A percentile compares a stretch with the other conserved stretches of the same genome.
These are phyloP conservation scores for Ruditapes philippinarum DNA, from an alignment of 1,140 invertebrate species.

Conservation along the genomic window DNA sequence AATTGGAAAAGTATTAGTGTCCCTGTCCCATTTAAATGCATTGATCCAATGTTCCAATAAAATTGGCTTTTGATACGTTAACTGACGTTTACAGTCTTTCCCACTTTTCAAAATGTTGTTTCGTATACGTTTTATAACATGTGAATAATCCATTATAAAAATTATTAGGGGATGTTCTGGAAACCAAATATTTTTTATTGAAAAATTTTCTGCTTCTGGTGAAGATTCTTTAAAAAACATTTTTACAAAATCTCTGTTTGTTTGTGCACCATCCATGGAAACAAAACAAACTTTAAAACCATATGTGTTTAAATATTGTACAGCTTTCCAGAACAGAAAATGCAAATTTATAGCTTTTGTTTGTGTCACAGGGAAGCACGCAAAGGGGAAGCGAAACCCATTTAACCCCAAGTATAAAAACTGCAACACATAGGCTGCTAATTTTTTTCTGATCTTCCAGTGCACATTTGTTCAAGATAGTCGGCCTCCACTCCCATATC, in stretches of 20 bases:
- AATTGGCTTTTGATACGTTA: background rate
- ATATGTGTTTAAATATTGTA: conserved; percentile 6
- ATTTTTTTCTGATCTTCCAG: background rate
- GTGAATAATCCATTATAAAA: conserved; percentile 52
- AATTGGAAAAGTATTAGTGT: conserved; percentile 42
- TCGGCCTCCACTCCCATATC: conserved; percentile 1
- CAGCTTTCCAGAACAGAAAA: conserved; percentile 25
- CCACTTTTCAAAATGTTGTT: conserved; percentile 62
- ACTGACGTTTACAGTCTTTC: conserved; percentile 25
- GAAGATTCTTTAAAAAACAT: conserved; percentile 22
- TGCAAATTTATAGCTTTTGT: background rate
- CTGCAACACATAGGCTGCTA: conserved; percentile 42
- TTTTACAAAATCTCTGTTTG: conserved; percentile 46
- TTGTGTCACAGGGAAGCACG: conserved; percentile 26
- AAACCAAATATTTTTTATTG: background rate
- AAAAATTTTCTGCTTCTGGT: background rate
- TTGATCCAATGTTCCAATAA: conserved; percentile 56
- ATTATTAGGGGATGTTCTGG: background rate
- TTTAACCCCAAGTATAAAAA: conserved; percentile 55
- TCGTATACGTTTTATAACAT: conserved; percentile 58
- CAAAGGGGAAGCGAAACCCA: conserved; percentile 61
- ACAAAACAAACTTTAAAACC: conserved; percentile 47
- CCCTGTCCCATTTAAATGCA: conserved; percentile 60
- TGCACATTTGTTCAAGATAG: background rate
- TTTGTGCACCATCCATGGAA: conserved; percentile 53